These are phyloP conservation scores for Drosophila repleta DNA, from an alignment of 1,140 invertebrate genomes.

Conservation along the genomic window DNA sequence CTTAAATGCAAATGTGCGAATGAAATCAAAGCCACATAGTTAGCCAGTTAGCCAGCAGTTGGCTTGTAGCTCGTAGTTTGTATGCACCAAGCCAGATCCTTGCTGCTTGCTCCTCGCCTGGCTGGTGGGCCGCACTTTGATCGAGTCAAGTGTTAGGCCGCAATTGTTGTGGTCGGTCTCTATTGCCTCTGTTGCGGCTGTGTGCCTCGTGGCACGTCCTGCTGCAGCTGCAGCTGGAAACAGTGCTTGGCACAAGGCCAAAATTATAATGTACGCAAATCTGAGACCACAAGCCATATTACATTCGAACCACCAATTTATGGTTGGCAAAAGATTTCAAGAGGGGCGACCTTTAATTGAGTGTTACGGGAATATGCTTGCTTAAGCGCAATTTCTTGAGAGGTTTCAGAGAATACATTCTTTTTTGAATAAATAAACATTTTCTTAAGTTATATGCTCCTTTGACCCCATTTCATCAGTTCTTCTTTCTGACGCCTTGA, in stretches of 20 bases:
- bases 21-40: conserved; percentile 58
- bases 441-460: no score
- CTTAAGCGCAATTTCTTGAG: no score
- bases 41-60: conserved; percentile 17
- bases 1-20: conserved; percentile 60
- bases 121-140: conserved; percentile 15
- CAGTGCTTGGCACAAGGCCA: conserved; percentile 36
- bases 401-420: no score
- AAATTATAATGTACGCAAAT: conserved; percentile 59
- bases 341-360: conserved; percentile 6
- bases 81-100: not conserved
- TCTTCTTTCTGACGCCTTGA: no score
- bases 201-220: conserved; percentile 14
- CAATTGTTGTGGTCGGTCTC: conserved; percentile 61
- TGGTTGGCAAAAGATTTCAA: conserved; percentile 16
- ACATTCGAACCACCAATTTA: conserved; percentile 31
- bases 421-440: no score
- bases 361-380: not conserved
- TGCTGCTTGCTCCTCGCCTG: not conserved
- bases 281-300: conserved; percentile 48
- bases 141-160: conserved; percentile 44
- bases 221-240: conserved; percentile 42
- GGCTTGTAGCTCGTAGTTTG: conserved; percentile 1
- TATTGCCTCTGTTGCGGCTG: conserved; percentile 19
- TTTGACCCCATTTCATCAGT: no score